Percentiles rank a stretch among this genome's conserved stretches.
phyloP scores from a whole-genome alignment of 2,888 invertebrate genomes.

The Agrotis clavis region DNA sequence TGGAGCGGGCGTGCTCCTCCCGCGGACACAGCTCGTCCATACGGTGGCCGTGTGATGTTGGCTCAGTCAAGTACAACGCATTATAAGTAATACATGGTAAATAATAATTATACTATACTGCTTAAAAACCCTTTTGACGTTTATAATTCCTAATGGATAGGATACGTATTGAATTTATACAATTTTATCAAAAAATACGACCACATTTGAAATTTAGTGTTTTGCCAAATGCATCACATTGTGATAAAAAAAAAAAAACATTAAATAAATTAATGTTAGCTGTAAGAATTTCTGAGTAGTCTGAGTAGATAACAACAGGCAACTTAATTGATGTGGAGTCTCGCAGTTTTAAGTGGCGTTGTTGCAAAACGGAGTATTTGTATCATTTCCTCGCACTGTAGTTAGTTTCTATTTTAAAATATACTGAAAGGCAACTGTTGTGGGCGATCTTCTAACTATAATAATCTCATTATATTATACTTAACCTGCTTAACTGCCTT shows the following conservation, averaged over 20 bases:
- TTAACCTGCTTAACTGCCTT: background rate
- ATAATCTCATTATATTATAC: background rate
- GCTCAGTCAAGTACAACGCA: constrained; percentile 42
- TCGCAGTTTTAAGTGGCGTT: constrained; percentile 21
- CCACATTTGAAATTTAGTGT: constrained; percentile 56
- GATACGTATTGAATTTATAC: constrained; percentile 60
- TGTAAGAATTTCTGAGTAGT: constrained; percentile 51
- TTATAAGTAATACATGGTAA: constrained; percentile 30
- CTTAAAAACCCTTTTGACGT: constrained; percentile 45
- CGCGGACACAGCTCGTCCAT: background rate
- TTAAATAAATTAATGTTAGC: constrained; percentile 45
- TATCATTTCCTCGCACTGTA: constrained; percentile 55
- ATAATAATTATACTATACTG: constrained; percentile 35
- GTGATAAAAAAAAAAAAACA: constrained; percentile 55
- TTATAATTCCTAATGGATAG: constrained; percentile 51
- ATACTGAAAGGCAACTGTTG: constrained; percentile 51
- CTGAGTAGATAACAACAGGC: constrained; percentile 35
- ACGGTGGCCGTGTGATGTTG: constrained; percentile 30
- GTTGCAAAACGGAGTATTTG: constrained; percentile 48
- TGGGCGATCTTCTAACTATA: background rate
- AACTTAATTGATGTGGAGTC: constrained; percentile 36
- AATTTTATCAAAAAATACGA: constrained; percentile 53
- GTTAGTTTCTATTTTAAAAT: constrained; percentile 54
- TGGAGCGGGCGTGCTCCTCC: constrained; percentile 7
- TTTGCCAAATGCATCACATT: constrained; percentile 63